phyloP scores from a whole-genome alignment of 2,113 vertebrate species.

The Bufo bufo region DNA sequence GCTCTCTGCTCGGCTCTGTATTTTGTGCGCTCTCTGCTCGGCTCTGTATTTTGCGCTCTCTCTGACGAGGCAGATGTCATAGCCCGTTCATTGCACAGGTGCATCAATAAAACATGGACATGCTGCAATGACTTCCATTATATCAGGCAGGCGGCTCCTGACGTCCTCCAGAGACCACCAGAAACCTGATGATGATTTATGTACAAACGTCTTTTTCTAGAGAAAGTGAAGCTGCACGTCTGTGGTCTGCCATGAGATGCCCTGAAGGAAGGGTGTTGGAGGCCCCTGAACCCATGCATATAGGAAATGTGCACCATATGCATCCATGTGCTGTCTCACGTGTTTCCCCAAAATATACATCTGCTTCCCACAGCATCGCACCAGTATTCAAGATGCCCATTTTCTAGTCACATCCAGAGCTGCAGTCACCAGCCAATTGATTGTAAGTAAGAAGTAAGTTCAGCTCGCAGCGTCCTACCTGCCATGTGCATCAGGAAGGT shows the following conservation, averaged over 20 bases:
- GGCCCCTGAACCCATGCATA: background rate
- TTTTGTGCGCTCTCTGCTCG: no score
- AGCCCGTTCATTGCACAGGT: constrained; percentile 27
- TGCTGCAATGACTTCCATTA: background rate
- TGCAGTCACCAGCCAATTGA: background rate
- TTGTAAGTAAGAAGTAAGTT: background rate
- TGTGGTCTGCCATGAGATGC: background rate
- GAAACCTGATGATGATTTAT: background rate
- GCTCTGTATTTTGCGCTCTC: background rate
- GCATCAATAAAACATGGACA: constrained; percentile 39
- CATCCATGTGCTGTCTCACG: no score
- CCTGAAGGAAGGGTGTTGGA: background rate
- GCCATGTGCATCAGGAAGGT: no score
- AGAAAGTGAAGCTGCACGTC: background rate
- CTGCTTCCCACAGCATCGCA: no score
- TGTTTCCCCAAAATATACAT: no score
- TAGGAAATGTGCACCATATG: no score
- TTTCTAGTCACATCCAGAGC: background rate
- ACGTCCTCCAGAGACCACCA: background rate
- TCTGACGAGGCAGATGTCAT: constrained; percentile 23
- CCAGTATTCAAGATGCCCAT: background rate
- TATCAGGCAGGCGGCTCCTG: constrained; percentile 12
- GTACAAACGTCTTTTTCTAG: background rate
- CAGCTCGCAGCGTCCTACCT: no score
- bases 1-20: no score